phyloP scores from a whole-genome alignment of 2,888 invertebrate genomes.

The Catocala nupta region DNA sequence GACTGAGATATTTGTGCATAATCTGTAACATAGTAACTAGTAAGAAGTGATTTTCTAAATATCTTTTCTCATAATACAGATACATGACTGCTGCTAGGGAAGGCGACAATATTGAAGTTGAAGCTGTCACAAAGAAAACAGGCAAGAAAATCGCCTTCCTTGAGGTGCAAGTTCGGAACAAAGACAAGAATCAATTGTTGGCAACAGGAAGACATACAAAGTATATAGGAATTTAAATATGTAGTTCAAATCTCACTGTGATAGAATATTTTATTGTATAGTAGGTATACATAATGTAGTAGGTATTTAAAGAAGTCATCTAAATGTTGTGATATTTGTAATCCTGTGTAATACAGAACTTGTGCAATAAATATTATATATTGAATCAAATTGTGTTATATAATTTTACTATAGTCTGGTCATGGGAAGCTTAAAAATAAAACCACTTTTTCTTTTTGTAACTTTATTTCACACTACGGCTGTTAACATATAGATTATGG shows the following conservation, averaged over 20 bases:
- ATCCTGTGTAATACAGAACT: not conserved
- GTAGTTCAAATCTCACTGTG: not conserved
- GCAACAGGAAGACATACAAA: constrained; percentile 96
- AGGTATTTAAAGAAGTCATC: not conserved
- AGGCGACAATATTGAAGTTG: constrained; percentile 93
- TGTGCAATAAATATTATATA: constrained; percentile 2
- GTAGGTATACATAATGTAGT: not conserved
- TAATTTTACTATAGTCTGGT: not conserved
- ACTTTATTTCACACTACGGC: constrained; percentile 32
- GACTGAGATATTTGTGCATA: too few species aligned
- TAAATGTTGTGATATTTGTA: constrained; percentile 1
- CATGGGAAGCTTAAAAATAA: constrained; percentile 18
- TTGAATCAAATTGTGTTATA: not conserved
- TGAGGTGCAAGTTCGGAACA: constrained; percentile 92
- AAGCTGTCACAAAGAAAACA: constrained; percentile 91
- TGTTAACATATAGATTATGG: constrained; percentile 12
- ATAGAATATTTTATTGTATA: not conserved
- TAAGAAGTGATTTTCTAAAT: too few species aligned
- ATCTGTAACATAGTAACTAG: too few species aligned
- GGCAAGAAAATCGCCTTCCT: constrained; percentile 95
- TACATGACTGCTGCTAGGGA: constrained; percentile 92
- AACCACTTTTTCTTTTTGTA: constrained; percentile 29
- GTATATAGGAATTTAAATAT: constrained; percentile 74
- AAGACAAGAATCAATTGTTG: constrained; percentile 90
- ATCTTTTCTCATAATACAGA: constrained; percentile 80